Evolutionary conservation across 53 echinoderm and acorn worm genomes (phyloP).

Genomic region (Patiria pectinifera): DNA sequence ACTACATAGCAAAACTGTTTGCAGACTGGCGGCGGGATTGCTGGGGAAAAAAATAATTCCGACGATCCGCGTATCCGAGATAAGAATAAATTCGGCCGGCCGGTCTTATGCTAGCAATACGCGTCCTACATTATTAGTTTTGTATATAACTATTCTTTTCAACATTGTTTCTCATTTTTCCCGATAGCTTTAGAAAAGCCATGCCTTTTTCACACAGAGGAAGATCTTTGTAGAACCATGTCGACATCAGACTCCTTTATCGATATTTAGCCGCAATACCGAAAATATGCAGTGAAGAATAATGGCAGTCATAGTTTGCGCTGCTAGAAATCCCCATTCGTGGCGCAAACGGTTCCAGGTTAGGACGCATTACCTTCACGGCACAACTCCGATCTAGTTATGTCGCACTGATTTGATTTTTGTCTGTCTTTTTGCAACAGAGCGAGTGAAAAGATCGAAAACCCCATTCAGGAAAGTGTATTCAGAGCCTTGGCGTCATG

Average conservation of each 20-base stretch:
- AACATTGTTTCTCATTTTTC: neutral
- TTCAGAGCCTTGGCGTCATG: slow-evolving; percentile 4
- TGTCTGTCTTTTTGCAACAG: neutral
- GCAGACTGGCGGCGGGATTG: neutral
- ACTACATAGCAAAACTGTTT: too few relatives aligned
- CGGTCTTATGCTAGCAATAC: too few relatives aligned
- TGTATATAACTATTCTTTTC: neutral
- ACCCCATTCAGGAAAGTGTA: slow-evolving; percentile 1
- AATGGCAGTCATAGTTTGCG: neutral
- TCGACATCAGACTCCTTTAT: neutral
- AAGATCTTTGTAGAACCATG: neutral
- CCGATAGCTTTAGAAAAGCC: too few relatives aligned
- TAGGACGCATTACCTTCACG: too few relatives aligned
- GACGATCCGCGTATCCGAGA: too few relatives aligned
- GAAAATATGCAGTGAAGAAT: too few relatives aligned
- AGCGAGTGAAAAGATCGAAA: slow-evolving; percentile 23
- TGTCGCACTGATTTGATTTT: neutral
- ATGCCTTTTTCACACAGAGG: neutral
- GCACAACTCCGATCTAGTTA: too few relatives aligned
- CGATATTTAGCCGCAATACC: too few relatives aligned
- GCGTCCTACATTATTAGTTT: too few relatives aligned
- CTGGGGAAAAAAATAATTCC: too few relatives aligned
- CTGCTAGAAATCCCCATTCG: neutral
- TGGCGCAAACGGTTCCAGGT: too few relatives aligned
- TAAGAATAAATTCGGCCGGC: too few relatives aligned